A percentile compares a stretch with the other conserved stretches of the same genome.
Conservation (phyloP, 2,797 vertebrate species). For the Euthynnus affinis region DNA sequence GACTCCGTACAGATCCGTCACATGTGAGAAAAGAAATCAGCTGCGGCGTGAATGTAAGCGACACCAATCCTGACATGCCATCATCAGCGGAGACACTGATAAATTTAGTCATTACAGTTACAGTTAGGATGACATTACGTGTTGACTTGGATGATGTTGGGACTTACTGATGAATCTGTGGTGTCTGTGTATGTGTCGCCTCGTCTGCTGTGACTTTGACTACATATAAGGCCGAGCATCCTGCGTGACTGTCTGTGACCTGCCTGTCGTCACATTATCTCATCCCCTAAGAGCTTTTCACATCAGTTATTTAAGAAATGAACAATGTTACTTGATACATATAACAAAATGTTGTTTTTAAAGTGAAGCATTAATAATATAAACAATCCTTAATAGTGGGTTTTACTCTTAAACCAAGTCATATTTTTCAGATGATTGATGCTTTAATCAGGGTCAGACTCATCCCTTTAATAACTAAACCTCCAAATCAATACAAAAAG, state of each 20-base stretch:
- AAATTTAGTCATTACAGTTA: slow-evolving; percentile 51
- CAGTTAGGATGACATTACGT: slow-evolving; percentile 44
- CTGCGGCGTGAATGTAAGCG: slow-evolving; percentile 22
- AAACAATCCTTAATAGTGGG: background rate
- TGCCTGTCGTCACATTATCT: background rate
- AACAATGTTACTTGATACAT: background rate
- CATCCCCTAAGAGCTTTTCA: background rate
- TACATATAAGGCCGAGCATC: slow-evolving; percentile 7
- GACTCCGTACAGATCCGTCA: slow-evolving; percentile 5
- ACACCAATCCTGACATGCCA: slow-evolving; percentile 1
- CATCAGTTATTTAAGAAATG: background rate
- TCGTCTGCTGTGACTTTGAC: slow-evolving; percentile 15
- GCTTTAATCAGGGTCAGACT: background rate
- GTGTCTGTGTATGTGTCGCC: slow-evolving; percentile 41
- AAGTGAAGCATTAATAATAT: background rate
- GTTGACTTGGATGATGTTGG: slow-evolving; percentile 18
- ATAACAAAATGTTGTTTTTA: no score
- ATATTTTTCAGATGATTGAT: background rate
- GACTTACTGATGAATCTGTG: slow-evolving; percentile 12
- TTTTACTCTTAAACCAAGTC: background rate
- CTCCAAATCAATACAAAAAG: background rate
- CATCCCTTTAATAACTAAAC: background rate
- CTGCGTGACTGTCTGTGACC: slow-evolving; percentile 4
- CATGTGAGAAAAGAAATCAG: background rate
- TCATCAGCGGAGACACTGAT: slow-evolving; percentile 34